Evolutionary conservation across 2,888 invertebrate species (phyloP).

Genomic region (Phasia obesa): DNA sequence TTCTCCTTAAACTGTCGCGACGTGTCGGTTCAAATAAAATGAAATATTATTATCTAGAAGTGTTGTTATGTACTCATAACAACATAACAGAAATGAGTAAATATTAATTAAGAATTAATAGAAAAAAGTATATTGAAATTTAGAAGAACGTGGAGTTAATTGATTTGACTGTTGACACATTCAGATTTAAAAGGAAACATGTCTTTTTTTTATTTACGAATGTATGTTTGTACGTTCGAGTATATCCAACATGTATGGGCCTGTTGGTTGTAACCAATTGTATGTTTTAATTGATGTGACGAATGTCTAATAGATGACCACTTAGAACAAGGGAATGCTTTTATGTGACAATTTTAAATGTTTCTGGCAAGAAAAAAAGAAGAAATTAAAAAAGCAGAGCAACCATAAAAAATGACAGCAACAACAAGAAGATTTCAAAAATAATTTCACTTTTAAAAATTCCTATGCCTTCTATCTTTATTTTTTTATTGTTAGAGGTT

Average conservation of each 20-base stretch:
- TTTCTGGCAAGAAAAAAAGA: slow-evolving; percentile 31
- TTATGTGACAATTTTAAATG: slow-evolving; percentile 53
- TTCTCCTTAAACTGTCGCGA: too few relatives aligned
- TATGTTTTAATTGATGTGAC: slow-evolving; percentile 79
- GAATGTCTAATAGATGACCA: slow-evolving; percentile 80
- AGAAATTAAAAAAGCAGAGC: slow-evolving; percentile 5
- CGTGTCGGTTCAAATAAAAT: too few relatives aligned
- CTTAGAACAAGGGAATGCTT: slow-evolving; percentile 73
- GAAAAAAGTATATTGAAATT: too few relatives aligned
- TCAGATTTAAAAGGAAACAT: slow-evolving; percentile 21
- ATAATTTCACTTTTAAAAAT: slow-evolving; percentile 12
- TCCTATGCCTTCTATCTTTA: too few relatives aligned
- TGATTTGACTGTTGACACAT: too few relatives aligned
- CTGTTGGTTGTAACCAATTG: slow-evolving; percentile 58
- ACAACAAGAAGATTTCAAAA: slow-evolving; percentile 7
- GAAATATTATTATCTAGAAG: too few relatives aligned
- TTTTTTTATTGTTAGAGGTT: too few relatives aligned
- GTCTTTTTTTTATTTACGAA: slow-evolving; percentile 25
- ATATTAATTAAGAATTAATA: too few relatives aligned
- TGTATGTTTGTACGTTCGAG: not conserved
- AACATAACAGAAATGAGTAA: too few relatives aligned
- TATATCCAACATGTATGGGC: slow-evolving; percentile 1
- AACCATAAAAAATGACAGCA: not conserved
- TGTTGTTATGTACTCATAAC: too few relatives aligned
- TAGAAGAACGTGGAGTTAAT: too few relatives aligned